These are phyloP conservation scores for Pantala flavescens DNA, from an alignment of 1,140 invertebrate genomes.

Conservation along the genomic window DNA sequence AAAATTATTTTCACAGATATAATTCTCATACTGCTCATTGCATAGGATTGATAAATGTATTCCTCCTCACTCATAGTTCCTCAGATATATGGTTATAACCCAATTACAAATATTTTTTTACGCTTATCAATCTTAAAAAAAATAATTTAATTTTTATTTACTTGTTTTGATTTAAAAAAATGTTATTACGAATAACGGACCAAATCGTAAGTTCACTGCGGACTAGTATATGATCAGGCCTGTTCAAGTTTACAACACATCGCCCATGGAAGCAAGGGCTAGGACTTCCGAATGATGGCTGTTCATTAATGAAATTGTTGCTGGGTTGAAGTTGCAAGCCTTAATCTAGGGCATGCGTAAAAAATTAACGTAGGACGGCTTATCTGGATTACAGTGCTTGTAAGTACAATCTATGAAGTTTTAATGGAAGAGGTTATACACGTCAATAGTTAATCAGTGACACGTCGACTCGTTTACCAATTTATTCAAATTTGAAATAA, in stretches of 20 bases:
- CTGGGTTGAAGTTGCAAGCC: neutral
- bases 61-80: neutral
- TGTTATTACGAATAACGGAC: too few species aligned
- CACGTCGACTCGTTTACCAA: conserved; percentile 12
- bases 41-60: neutral
- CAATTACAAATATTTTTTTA: neutral
- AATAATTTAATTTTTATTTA: too few species aligned
- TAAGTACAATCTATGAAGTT: neutral
- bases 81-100: neutral
- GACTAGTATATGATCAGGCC: too few species aligned
- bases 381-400: neutral
- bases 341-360: neutral
- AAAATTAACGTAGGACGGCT: neutral
- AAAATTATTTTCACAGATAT: neutral
- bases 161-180: too few species aligned
- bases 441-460: neutral
- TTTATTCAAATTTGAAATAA: neutral
- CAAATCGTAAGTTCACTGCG: too few species aligned
- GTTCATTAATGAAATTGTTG: neutral
- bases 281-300: neutral
- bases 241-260: neutral
- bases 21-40: neutral
- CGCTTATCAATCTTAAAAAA: too few species aligned
- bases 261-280: neutral
- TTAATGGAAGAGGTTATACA: neutral